Evolutionary conservation across 1,140 invertebrate genomes (phyloP), one percentile per base, ranked within the genome.

Genomic region (Lasioglossum albipes): DNA sequence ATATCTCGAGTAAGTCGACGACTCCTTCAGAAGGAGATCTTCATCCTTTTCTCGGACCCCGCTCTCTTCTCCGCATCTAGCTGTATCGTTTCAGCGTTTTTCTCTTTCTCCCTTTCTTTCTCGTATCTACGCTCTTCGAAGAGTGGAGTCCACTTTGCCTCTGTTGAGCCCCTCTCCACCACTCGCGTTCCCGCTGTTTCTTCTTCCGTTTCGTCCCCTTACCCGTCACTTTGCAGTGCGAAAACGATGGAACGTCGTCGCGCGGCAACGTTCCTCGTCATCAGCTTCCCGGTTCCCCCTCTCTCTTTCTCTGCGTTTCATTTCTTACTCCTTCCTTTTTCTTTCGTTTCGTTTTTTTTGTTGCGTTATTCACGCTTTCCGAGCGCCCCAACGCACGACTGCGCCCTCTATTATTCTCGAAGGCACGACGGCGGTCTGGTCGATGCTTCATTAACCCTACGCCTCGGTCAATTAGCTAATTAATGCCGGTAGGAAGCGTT

Each of bases 381-480:
- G 83, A 18, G 16, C 45, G 20, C 45, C 57, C 57, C 76, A 73
- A 86, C 77, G 81, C 81, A 69, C 41, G 49, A 41, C 31, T 84
- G 57, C 78, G 61, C 52, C 64, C 59, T 81, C 69, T 45, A 79
- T 87, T 87, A 87, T 86, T 86, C 79, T 68, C 62, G 62, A 57
- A 81, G 75, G 69, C 31, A 52, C 68, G 80, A 54, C 52, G 36
- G 36, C 36, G 36, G 2, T 36, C 36, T 75, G 74, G 20, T 74
- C 72, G 70, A 68, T 52, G 78, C 16, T 75, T 87, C 85, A 88
- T 88, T 87, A 88, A 83, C 77, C 68, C 59, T n/a, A 59, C 49
- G 72, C 42, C 64, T 86, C 68, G 84, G 74, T 89, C 87, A 82
- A 89, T 90, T 88, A 89, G 85, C 81, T 88, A 85, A 89, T 90